Evolutionary conservation across 2,888 invertebrate genomes (phyloP).

Genomic region (Alentia gelatinosa): DNA sequence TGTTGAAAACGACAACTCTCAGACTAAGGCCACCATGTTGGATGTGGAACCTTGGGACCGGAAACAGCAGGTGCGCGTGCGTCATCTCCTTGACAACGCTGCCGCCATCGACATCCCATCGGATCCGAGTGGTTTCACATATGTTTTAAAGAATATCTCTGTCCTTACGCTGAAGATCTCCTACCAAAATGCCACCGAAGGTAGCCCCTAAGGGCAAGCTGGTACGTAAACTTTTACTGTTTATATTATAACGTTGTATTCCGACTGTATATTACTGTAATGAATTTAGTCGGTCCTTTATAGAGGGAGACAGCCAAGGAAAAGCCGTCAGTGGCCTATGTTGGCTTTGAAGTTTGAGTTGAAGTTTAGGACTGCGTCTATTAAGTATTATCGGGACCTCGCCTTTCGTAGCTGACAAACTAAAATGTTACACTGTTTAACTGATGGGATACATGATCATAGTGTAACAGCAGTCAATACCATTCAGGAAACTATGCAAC

Average conservation of each 20-base stretch:
- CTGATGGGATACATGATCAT: no score
- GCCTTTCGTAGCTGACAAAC: no score
- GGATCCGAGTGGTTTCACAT: not conserved
- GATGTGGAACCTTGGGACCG: conserved; percentile 49
- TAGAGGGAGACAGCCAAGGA: no score
- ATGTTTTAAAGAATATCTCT: not conserved
- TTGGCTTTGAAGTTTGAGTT: no score
- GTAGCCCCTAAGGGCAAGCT: conserved; percentile 68
- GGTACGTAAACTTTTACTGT: conserved; percentile 62
- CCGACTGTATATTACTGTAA: no score
- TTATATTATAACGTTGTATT: not conserved
- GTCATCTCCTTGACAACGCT: conserved; percentile 49
- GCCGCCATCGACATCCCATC: conserved; percentile 27
- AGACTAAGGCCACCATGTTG: conserved; percentile 48
- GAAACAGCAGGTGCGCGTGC: conserved; percentile 34
- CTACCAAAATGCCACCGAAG: conserved; percentile 70
- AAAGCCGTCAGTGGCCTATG: no score
- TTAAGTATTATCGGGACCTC: no score
- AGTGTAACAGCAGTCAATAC: no score
- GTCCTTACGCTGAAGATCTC: not conserved
- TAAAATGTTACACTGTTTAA: no score
- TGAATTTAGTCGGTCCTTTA: no score
- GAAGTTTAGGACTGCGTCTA: no score
- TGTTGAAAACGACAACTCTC: not conserved
- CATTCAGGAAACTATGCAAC: no score